Conservation (phyloP, 2,113 vertebrate genomes). For the Fulmarus glacialis region DNA sequence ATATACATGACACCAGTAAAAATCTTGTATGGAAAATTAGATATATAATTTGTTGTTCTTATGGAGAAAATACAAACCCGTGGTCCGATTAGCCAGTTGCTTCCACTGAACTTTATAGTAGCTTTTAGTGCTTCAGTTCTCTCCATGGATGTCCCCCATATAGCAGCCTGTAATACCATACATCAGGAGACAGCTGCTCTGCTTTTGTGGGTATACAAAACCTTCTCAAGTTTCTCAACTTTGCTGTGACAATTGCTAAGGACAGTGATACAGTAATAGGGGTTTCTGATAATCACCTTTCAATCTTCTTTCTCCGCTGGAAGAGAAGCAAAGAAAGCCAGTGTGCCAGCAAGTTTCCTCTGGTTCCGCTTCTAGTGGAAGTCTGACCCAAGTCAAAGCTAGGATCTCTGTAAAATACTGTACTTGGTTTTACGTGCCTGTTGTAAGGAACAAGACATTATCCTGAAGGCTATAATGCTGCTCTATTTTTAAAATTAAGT, state of each 20-base stretch:
- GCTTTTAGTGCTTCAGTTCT: neutral
- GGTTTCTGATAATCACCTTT: neutral
- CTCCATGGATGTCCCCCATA: rapidly evolving
- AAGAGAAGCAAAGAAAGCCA: neutral
- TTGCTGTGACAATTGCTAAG: neutral
- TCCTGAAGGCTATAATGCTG: neutral
- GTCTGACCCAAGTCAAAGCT: neutral
- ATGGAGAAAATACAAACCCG: neutral
- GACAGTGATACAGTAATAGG: too few relatives aligned
- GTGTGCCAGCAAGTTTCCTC: neutral
- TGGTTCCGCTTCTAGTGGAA: neutral
- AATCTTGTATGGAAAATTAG: neutral
- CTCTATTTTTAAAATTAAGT: neutral
- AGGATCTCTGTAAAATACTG: neutral
- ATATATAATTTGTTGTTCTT: neutral
- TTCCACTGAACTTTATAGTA: neutral
- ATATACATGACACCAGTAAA: neutral
- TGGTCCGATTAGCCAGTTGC: neutral
- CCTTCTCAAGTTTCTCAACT: neutral
- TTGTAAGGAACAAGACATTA: neutral
- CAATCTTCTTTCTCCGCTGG: neutral
- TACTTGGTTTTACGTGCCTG: neutral
- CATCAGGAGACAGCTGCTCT: neutral
- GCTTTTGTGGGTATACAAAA: neutral
- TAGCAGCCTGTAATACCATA: rapidly evolving